phyloP scores from a whole-genome alignment of 37 sponge, comb jelly and placozoan species.

The Mnemiopsis leidyi region DNA sequence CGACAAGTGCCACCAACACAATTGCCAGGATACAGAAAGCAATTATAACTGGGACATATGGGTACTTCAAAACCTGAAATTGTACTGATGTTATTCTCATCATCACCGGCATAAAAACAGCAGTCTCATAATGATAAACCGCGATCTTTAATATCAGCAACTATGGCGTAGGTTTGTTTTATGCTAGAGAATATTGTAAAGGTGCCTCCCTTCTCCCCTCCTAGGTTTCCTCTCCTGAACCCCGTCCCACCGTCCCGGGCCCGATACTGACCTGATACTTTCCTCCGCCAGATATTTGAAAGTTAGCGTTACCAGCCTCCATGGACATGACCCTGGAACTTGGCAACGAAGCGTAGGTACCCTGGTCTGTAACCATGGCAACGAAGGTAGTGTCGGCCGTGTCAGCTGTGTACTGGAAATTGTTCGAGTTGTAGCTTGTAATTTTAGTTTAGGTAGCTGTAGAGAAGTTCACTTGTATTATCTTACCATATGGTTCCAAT shows the following conservation, averaged over 20 bases:
- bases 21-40: constrained; percentile 36
- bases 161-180: too few species aligned
- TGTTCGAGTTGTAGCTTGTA: background rate
- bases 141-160: too few species aligned
- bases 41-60: constrained; percentile 12
- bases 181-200: too few species aligned
- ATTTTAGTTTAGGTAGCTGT: background rate
- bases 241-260: too few species aligned
- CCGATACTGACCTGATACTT: constrained; percentile 1
- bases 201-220: too few species aligned
- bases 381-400: constrained; percentile 21
- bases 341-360: constrained; percentile 8
- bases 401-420: background rate
- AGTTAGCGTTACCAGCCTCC: background rate
- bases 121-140: too few species aligned
- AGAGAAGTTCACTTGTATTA: background rate
- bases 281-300: background rate
- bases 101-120: too few species aligned
- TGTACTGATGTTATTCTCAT: too few species aligned
- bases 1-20: background rate
- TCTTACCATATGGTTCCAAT: too few species aligned
- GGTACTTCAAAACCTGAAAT: background rate
- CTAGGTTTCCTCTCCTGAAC: too few species aligned
- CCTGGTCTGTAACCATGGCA: constrained; percentile 37
- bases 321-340: background rate